A percentile compares a stretch with the other conserved stretches of the same genome.
Evolutionary conservation across 2,113 vertebrate genomes (phyloP).

Genomic region (Onychostruthus taczanowskii): DNA sequence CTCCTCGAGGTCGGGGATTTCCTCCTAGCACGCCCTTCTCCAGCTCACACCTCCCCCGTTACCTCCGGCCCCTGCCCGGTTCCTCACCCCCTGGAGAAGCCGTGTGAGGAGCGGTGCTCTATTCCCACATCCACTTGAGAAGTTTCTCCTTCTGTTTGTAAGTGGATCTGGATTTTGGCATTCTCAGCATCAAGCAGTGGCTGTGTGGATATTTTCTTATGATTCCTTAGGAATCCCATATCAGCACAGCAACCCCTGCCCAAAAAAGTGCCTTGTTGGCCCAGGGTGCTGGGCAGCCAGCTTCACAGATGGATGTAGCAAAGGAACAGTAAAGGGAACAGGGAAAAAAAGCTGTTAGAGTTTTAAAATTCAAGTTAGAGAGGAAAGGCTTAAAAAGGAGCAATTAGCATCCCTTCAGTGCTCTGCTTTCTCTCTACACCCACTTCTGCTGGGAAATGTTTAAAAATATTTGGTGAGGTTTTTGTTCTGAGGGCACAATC

Average conservation of each 20-base stretch:
- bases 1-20: neutral
- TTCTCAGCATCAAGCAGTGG: neutral
- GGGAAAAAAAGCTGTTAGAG: neutral
- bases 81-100: neutral
- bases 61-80: neutral
- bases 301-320: neutral
- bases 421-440: constrained; percentile 24
- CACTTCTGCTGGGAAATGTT: constrained; percentile 21
- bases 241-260: neutral
- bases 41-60: accelerated
- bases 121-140: neutral
- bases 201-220: neutral
- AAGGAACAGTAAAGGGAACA: neutral
- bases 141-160: neutral
- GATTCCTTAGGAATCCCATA: neutral
- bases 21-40: neutral
- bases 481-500: neutral
- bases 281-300: neutral
- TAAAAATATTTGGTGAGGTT: constrained; percentile 22
- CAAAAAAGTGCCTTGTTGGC: neutral
- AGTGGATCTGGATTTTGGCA: neutral
- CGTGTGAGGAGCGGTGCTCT: neutral
- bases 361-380: neutral
- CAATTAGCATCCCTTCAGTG: neutral
- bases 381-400: constrained; percentile 32